Conservation (phyloP, 2,888 invertebrate genomes). For the Penaeus monodon region DNA sequence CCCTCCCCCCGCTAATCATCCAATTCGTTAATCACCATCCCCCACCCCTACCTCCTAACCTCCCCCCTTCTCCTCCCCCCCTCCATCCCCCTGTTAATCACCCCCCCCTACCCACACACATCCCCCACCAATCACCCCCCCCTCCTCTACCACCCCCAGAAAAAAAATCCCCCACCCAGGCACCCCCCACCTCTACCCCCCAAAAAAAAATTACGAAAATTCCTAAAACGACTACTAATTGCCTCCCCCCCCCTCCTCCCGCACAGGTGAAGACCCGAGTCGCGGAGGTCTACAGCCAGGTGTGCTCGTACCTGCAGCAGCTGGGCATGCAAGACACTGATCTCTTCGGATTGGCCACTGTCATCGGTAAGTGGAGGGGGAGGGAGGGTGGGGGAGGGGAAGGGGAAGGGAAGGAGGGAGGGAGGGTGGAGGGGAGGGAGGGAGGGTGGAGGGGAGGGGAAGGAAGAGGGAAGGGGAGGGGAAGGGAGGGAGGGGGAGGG, state of each 20-base stretch:
- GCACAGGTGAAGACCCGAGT: slow-evolving; percentile 86
- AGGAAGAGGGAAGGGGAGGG: not conserved
- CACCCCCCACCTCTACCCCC: too few species aligned
- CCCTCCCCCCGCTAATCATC: too few species aligned
- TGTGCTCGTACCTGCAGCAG: slow-evolving; percentile 83
- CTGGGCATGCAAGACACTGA: slow-evolving; percentile 87
- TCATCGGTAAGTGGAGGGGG: slow-evolving; percentile 79
- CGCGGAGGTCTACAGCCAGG: slow-evolving; percentile 85
- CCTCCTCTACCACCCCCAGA: too few species aligned
- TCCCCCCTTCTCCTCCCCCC: too few species aligned
- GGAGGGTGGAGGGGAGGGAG: not conserved
- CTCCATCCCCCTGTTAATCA: too few species aligned
- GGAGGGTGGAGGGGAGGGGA: not conserved
- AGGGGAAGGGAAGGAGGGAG: not conserved
- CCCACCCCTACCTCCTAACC: too few species aligned
- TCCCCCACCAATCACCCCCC: not conserved
- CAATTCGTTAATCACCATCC: too few species aligned
- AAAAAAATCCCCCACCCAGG: not conserved
- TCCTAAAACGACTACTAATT: not conserved
- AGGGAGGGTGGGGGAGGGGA: not conserved
- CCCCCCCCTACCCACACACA: not conserved
- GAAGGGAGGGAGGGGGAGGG: not conserved
- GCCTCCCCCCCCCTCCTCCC: not conserved
- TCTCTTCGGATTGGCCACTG: slow-evolving; percentile 86
- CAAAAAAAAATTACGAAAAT: not conserved